Percentiles rank a stretch among this genome's conserved stretches.
phyloP scores from a whole-genome alignment of 2,797 vertebrate genomes.

The Hapalemur alaotrensis region DNA sequence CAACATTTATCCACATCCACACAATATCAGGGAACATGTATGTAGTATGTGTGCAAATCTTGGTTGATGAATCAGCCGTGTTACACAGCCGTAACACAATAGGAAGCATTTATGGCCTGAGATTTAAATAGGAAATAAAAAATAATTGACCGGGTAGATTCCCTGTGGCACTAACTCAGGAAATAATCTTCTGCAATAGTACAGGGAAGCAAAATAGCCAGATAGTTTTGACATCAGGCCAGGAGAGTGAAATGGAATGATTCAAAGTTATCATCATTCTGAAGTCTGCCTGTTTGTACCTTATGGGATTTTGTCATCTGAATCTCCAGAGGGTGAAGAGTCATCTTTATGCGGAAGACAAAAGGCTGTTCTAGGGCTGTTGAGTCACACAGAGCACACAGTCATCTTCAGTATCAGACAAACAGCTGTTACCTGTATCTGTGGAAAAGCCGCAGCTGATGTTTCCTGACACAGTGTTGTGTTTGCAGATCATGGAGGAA shows the following conservation, averaged over 20 bases:
- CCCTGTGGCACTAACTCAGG: not conserved
- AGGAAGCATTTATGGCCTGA: not conserved
- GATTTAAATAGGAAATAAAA: slow-evolving; percentile 16
- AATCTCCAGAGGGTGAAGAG: slow-evolving; percentile 28
- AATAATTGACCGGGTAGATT: not conserved
- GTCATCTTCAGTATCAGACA: not conserved
- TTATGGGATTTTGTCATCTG: slow-evolving; percentile 58
- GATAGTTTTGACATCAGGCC: not conserved
- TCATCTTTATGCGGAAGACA: slow-evolving; percentile 19
- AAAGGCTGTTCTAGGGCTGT: slow-evolving; percentile 1
- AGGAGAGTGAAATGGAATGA: not conserved
- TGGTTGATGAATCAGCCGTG: not conserved
- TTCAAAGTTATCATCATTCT: slow-evolving; percentile 35
- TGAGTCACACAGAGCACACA: not conserved
- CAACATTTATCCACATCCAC: not conserved
- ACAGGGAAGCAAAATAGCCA: slow-evolving; percentile 21
- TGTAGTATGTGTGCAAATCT: not conserved
- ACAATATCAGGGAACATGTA: not conserved
- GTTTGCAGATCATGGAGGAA: slow-evolving; percentile 46
- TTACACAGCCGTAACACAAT: not conserved
- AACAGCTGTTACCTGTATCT: slow-evolving; percentile 33
- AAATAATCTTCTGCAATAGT: slow-evolving; percentile 13
- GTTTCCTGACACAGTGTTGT: slow-evolving; percentile 32
- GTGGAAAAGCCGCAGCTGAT: slow-evolving; percentile 39
- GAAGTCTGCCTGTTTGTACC: not conserved